phyloP scores from a whole-genome alignment of 2,113 vertebrate species.

The Chionomys nivalis region DNA sequence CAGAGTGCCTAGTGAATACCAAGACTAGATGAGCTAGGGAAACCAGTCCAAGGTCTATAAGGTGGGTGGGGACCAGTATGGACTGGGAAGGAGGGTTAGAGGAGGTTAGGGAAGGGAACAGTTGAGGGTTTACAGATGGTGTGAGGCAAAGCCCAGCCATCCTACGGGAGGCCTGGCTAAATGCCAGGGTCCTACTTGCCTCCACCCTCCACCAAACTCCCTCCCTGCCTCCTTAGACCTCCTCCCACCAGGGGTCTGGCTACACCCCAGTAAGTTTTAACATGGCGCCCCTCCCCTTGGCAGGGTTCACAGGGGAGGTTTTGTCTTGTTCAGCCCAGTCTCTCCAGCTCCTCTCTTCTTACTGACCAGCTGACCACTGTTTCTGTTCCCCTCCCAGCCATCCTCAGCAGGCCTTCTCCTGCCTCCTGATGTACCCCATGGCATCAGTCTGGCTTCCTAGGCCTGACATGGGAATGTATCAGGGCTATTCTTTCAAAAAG shows the following conservation, averaged over 20 bases:
- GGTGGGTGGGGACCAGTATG: background rate
- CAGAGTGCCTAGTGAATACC: background rate
- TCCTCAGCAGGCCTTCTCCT: background rate
- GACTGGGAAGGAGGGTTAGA: background rate
- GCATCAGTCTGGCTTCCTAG: background rate
- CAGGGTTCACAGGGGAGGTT: constrained; percentile 75
- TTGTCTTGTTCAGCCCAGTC: constrained; percentile 68
- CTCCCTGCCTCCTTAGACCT: constrained; percentile 26
- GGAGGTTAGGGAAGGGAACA: background rate
- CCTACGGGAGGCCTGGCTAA: constrained; percentile 34
- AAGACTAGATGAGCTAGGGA: background rate
- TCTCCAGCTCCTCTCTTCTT: constrained; percentile 49
- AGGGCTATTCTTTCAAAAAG: background rate
- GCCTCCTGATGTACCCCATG: background rate
- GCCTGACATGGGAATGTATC: background rate
- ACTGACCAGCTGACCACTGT: constrained; percentile 60
- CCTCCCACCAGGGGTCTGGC: constrained; percentile 35
- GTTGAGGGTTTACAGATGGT: constrained; percentile 13
- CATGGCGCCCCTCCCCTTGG: constrained; percentile 65
- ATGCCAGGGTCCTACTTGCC: constrained; percentile 49
- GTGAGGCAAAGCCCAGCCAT: background rate
- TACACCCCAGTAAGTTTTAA: constrained; percentile 65
- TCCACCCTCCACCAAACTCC: background rate
- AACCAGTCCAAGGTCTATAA: background rate
- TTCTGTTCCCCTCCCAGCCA: constrained; percentile 48